Percentiles rank a stretch among this genome's conserved stretches.
phyloP scores from a whole-genome alignment of 2,113 vertebrate species.

The Nothoprocta perdicaria region DNA sequence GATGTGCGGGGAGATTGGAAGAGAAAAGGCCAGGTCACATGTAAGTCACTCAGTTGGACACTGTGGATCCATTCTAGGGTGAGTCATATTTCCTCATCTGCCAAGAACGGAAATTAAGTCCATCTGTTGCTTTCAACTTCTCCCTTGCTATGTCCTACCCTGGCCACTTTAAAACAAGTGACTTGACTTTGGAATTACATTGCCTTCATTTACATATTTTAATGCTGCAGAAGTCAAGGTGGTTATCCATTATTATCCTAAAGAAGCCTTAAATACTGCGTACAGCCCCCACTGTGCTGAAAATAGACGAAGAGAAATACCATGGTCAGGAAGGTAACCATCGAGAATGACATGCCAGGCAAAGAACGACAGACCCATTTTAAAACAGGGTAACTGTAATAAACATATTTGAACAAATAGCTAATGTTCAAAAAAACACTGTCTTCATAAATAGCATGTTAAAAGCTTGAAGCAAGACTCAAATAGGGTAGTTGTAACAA shows the following conservation, averaged over 20 bases:
- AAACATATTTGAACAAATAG: neutral
- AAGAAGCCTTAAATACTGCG: neutral
- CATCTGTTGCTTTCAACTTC: neutral
- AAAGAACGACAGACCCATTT: neutral
- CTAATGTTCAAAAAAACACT: neutral
- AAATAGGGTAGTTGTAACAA: neutral
- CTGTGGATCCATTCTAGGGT: neutral
- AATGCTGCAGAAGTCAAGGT: neutral
- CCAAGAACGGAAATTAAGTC: conserved; percentile 30
- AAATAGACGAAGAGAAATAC: neutral
- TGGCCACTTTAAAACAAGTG: neutral
- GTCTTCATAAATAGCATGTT: neutral
- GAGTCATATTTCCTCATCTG: conserved; percentile 32
- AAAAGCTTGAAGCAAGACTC: neutral
- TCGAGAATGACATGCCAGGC: neutral
- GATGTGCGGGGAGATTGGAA: neutral
- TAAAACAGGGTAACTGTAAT: neutral
- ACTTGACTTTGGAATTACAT: neutral
- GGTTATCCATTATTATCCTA: neutral
- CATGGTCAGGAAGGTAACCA: neutral
- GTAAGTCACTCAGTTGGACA: neutral
- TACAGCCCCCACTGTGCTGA: neutral
- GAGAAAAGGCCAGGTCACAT: neutral
- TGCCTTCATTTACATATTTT: neutral
- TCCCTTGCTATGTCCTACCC: neutral